These are phyloP conservation scores for Eublepharis macularius DNA, from an alignment of 2,113 vertebrate species.

Conservation along the genomic window DNA sequence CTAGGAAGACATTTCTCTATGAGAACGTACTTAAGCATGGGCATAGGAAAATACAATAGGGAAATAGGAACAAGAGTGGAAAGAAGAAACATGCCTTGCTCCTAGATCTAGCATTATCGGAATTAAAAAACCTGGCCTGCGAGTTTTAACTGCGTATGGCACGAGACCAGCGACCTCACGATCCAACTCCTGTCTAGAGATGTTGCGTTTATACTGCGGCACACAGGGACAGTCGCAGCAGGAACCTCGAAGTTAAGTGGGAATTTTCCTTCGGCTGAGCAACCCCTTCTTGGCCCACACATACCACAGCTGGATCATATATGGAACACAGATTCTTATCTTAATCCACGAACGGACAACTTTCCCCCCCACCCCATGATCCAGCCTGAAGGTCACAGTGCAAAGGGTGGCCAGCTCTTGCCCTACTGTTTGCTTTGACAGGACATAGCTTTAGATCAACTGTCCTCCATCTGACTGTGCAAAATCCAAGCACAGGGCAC, in stretches of 20 bases:
- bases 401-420: too few species aligned
- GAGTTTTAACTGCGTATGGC: not conserved
- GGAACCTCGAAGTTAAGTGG: not conserved
- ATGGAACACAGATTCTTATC: not conserved
- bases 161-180: too few species aligned
- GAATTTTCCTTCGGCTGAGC: not conserved
- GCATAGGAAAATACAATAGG: not conserved
- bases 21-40: not conserved
- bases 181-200: not conserved
- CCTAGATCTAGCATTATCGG: not conserved
- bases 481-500: too few species aligned
- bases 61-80: not conserved
- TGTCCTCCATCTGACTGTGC: too few species aligned
- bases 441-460: too few species aligned
- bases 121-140: not conserved
- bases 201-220: not conserved
- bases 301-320: not conserved
- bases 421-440: too few species aligned
- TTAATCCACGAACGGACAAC: not conserved
- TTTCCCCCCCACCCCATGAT: too few species aligned
- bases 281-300: not conserved
- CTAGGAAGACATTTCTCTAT: constrained; percentile 65
- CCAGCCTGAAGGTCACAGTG: too few species aligned
- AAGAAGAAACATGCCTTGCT: not conserved
- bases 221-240: not conserved